Conservation (phyloP, 2,113 vertebrate species). For the Cervus canadensis region DNA sequence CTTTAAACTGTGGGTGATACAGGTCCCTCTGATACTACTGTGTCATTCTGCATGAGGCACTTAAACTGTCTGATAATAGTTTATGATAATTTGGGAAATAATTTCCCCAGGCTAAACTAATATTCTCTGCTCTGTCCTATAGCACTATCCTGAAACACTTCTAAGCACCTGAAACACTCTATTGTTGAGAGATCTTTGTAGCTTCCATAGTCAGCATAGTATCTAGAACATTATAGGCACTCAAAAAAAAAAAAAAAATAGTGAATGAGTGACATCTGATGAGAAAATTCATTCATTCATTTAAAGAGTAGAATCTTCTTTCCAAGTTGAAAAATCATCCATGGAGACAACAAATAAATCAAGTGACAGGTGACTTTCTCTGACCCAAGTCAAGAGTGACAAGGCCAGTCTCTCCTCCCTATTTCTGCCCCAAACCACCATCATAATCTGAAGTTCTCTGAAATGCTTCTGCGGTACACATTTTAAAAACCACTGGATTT, state of each 20-base stretch:
- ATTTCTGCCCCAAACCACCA: background rate
- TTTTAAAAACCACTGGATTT: background rate
- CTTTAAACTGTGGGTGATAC: background rate
- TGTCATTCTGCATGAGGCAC: background rate
- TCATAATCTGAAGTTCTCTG: background rate
- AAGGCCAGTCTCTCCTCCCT: background rate
- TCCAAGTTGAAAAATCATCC: background rate
- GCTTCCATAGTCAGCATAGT: background rate
- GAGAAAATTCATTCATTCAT: background rate
- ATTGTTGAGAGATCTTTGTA: background rate
- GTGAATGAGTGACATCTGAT: background rate
- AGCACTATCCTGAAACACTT: background rate
- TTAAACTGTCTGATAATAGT: background rate
- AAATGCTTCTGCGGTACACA: background rate
- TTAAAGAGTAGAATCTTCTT: background rate
- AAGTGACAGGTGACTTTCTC: background rate
- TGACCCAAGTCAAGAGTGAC: background rate
- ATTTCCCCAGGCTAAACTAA: background rate
- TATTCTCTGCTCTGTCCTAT: rapidly evolving
- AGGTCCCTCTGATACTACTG: background rate
- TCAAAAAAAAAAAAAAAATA: background rate
- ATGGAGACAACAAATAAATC: background rate
- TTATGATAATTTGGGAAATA: background rate
- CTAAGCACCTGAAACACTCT: background rate
- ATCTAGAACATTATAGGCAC: background rate